Conservation (phyloP, 2,113 vertebrate species). For the Triplophysa rosa region DNA sequence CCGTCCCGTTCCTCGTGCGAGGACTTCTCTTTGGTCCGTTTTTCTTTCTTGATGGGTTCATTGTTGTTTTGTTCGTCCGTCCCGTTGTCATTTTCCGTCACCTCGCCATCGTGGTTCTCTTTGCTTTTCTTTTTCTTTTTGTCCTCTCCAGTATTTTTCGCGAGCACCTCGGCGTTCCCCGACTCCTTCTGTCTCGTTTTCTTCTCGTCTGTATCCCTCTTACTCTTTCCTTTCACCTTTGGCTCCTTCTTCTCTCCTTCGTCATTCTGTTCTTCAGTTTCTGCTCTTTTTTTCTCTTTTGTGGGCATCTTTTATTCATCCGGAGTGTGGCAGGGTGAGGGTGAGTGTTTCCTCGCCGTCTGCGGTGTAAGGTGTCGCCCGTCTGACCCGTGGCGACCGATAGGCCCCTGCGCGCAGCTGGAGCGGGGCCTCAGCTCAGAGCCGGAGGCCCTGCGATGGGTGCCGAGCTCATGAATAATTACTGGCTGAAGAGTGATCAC, state of each 20-base stretch:
- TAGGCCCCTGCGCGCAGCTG: conserved; percentile 53
- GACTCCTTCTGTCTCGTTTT: conserved; percentile 59
- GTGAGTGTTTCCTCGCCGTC: conserved; percentile 48
- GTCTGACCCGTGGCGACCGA: conserved; percentile 67
- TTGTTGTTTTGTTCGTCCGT: conserved; percentile 73
- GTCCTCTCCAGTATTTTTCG: conserved; percentile 50
- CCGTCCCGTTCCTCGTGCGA: conserved; percentile 42
- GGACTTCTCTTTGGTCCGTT: conserved; percentile 40
- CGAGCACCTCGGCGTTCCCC: conserved; percentile 32
- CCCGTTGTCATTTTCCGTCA: conserved; percentile 54
- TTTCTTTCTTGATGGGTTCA: conserved; percentile 62
- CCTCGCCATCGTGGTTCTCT: conserved; percentile 57
- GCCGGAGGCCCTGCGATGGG: conserved; percentile 21
- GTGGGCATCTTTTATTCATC: conserved; percentile 88
- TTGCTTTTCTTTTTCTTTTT: conserved; percentile 62
- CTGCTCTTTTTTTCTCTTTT: conserved; percentile 79
- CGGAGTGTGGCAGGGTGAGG: conserved; percentile 39
- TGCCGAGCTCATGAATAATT: conserved; percentile 50
- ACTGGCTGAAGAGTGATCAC: conserved; percentile 35
- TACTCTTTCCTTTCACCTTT: conserved; percentile 61
- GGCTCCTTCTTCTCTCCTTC: conserved; percentile 66
- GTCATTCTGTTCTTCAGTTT: conserved; percentile 75
- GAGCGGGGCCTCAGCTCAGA: conserved; percentile 44
- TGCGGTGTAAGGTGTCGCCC: conserved; percentile 71
- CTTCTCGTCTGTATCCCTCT: conserved; percentile 55